phyloP scores from a whole-genome alignment of 2,888 invertebrate genomes.

The Caenorhabditis imperialis region DNA sequence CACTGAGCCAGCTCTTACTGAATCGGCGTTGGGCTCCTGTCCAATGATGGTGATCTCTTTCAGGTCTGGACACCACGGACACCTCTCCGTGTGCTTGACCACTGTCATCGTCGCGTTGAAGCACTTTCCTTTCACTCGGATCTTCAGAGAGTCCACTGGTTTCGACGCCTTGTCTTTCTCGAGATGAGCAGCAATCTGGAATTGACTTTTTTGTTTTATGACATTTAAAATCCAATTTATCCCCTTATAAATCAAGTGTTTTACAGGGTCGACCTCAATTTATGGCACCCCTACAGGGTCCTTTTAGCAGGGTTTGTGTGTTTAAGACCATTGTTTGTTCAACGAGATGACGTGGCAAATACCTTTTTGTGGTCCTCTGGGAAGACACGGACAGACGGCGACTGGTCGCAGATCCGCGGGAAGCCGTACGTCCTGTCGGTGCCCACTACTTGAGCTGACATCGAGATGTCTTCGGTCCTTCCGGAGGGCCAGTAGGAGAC shows the following conservation, averaged over 20 bases:
- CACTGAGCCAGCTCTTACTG: slow-evolving; percentile 21
- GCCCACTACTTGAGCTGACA: slow-evolving; percentile 69
- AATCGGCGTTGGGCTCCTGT: slow-evolving; percentile 56
- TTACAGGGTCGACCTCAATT: too few species aligned
- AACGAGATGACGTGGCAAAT: slow-evolving; percentile 13
- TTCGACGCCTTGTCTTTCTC: slow-evolving; percentile 59
- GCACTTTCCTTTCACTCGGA: slow-evolving; percentile 69
- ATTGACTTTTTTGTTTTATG: slow-evolving; percentile 58
- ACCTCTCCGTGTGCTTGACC: slow-evolving; percentile 70
- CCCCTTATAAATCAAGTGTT: too few species aligned
- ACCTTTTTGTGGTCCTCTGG: slow-evolving; percentile 57
- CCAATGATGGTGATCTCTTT: slow-evolving; percentile 69
- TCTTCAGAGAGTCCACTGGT: slow-evolving; percentile 53
- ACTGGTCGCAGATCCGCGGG: slow-evolving; percentile 73
- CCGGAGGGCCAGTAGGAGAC: slow-evolving; percentile 65
- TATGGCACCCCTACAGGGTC: too few species aligned
- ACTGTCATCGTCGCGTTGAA: slow-evolving; percentile 74
- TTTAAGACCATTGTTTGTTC: slow-evolving; percentile 22
- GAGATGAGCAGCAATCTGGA: slow-evolving; percentile 29
- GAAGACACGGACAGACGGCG: slow-evolving; percentile 63
- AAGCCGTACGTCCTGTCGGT: slow-evolving; percentile 75
- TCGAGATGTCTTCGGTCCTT: slow-evolving; percentile 59
- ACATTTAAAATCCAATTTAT: too few species aligned
- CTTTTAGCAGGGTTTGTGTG: slow-evolving; percentile 37
- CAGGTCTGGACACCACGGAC: slow-evolving; percentile 76